Base-by-base conservation (phyloP, 2,797 vertebrate species). In the Sebastes cheni region DNA sequence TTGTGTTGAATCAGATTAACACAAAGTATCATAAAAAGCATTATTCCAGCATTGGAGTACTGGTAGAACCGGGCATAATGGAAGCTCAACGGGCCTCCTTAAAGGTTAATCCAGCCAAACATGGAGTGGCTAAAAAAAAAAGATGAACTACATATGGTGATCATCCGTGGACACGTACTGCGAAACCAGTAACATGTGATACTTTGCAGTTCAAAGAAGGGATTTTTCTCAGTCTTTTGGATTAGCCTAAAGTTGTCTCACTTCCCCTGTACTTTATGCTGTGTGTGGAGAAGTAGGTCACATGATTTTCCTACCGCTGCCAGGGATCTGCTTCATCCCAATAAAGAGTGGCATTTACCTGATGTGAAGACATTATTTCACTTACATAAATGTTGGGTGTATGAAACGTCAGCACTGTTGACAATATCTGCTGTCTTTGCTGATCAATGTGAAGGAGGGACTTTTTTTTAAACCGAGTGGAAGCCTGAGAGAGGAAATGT, bases 401-500 rank as follows among this genome's bases (percentile, higher is more conserved):
- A 3, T 56, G 36, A 46, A 59, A 80, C 42, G 12, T 67, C 7
- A 27, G 4, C 2, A 7, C 22, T 61, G 18, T 23, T 74, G 4
- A 52, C 12, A 59, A 11, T n/a, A 64, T 56, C 46, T 30, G 0
- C 16, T 69, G 8, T 29, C 5, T 64, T 54, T 75, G 13, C 3
- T 67, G 42, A 1, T 73, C 2, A 14, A 0, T 55, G 56, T 54
- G 5, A 59, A 13, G 20, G 20, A 2, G 22, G 83, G 74, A 46
- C 30, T 85, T 80, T 88, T 88, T 77, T 82, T 77, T 16, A 4
- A 77, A 77, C 12, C 1, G 25, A 54, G 62, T 23, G 29, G 71
- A 80, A 67, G 11, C 50, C 20, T 23, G n/a, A 83, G 59, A 91
- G 82, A 90, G 91, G 93, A 93, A 90, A 81, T 84, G 9, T 72